Conservation (phyloP, 2,888 invertebrate species). For the Gastrophysa polygoni region DNA sequence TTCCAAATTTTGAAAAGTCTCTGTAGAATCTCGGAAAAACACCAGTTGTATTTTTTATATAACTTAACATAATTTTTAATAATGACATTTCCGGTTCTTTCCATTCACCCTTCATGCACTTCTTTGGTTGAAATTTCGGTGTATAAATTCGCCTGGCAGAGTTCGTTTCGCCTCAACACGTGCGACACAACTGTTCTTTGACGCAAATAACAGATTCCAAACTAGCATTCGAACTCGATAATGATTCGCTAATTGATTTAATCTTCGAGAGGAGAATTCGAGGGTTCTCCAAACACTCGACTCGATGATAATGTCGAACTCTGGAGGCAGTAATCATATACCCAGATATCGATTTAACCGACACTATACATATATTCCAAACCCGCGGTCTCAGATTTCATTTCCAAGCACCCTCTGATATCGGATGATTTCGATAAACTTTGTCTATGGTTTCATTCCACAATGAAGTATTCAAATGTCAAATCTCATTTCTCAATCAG, state of each 20-base stretch:
- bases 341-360: not conserved
- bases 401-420: not conserved
- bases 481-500: no score
- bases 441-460: not conserved
- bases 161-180: not conserved
- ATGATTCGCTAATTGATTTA: constrained; percentile 16
- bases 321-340: not conserved
- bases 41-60: no score
- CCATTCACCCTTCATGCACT: no score
- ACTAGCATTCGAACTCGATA: constrained; percentile 1
- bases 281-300: constrained; percentile 11
- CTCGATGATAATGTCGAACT: constrained; percentile 1
- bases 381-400: not conserved
- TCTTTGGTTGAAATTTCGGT: no score
- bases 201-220: not conserved
- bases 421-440: not conserved
- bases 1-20: no score
- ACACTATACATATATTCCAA: not conserved
- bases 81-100: no score
- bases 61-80: no score
- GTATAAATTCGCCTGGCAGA: no score
- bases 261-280: constrained; percentile 8
- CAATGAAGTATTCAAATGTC: no score
- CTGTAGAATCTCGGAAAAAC: no score
- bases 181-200: not conserved